Percentiles rank a stretch among this genome's conserved stretches.
phyloP scores from a whole-genome alignment of 2,888 invertebrate genomes.

The Atrina japonica region DNA sequence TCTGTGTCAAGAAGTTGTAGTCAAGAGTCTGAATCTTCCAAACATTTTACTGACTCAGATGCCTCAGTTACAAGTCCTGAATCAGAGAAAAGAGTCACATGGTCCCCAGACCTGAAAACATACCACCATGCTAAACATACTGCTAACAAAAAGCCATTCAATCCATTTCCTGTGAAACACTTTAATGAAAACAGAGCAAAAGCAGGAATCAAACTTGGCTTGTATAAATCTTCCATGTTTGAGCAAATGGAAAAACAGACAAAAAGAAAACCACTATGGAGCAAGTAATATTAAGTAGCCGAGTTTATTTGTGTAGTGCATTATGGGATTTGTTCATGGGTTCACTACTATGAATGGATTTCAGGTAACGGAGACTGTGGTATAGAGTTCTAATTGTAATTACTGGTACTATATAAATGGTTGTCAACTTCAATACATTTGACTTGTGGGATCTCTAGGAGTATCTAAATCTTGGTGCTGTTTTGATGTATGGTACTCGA shows the following conservation, averaged over 20 bases:
- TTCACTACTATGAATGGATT: no score
- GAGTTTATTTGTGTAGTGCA: background rate
- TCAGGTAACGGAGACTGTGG: no score
- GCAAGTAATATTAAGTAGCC: constrained; percentile 43
- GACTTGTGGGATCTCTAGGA: background rate
- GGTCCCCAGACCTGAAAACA: constrained; percentile 15
- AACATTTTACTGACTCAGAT: constrained; percentile 32
- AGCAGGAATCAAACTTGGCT: constrained; percentile 77
- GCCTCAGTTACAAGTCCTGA: constrained; percentile 29
- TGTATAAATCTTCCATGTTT: constrained; percentile 74
- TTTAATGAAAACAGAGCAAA: constrained; percentile 74
- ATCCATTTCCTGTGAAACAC: constrained; percentile 78
- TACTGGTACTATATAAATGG: no score
- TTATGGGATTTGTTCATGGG: no score
- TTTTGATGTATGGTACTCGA: no score
- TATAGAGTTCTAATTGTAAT: no score
- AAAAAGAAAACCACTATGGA: constrained; percentile 56
- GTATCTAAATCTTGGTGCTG: background rate
- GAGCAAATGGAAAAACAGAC: constrained; percentile 62
- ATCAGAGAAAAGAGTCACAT: constrained; percentile 2
- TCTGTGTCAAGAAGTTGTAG: constrained; percentile 20
- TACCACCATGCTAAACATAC: constrained; percentile 24
- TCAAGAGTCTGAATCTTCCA: constrained; percentile 22
- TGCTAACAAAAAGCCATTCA: constrained; percentile 63
- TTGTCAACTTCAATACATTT: background rate